Evolutionary conservation across 2,888 invertebrate species (phyloP).

Genomic region (Troides helena): DNA sequence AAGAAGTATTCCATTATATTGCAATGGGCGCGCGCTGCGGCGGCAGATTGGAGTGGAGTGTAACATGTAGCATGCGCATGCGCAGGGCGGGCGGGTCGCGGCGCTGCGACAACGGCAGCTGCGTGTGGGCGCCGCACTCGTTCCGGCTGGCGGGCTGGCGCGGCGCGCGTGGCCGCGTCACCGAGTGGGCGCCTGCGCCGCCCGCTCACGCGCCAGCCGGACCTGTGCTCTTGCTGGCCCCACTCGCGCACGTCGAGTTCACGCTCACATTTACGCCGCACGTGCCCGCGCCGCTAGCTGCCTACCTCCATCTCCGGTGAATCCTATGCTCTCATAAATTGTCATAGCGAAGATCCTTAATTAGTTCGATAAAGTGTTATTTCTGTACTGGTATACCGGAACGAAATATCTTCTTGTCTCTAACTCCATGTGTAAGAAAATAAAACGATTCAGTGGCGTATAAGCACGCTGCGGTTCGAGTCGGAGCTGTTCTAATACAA

Average conservation of each 20-base stretch:
- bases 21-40: no score
- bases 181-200: constrained; percentile 22
- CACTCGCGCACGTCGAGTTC: constrained; percentile 76
- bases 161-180: constrained; percentile 26
- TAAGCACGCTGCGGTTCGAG: no score
- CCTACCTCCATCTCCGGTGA: constrained; percentile 74
- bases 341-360: no score
- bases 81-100: constrained; percentile 35
- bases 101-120: constrained; percentile 33
- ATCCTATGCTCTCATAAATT: neutral
- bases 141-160: constrained; percentile 53
- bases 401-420: no score
- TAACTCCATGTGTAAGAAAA: no score
- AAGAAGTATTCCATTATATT: no score
- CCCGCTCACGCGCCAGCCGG: constrained; percentile 30
- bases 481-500: no score
- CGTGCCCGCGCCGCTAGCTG: constrained; percentile 62
- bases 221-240: constrained; percentile 73
- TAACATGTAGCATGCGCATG: neutral
- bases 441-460: no score
- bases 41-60: no score
- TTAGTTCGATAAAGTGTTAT: no score
- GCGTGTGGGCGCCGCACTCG: constrained; percentile 39
- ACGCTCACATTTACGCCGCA: constrained; percentile 49
- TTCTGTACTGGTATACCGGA: no score